These are phyloP conservation scores for Miichthys miiuy DNA, from an alignment of 2,797 vertebrate genomes.

Conservation along the genomic window DNA sequence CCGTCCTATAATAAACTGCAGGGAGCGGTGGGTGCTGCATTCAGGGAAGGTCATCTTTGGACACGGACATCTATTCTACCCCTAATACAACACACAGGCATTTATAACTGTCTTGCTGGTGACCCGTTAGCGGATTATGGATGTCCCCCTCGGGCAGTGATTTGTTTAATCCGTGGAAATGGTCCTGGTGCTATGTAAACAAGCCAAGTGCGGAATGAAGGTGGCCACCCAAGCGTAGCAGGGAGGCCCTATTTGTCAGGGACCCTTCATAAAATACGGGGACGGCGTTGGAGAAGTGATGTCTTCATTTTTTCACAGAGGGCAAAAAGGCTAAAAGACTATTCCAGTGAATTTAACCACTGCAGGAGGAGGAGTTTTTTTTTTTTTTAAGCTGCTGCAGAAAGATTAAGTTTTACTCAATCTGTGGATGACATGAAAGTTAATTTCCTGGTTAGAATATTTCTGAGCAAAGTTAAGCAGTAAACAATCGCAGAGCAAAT, in stretches of 20 bases:
- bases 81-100: slow-evolving; percentile 76
- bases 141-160: slow-evolving; percentile 94
- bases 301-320: slow-evolving; percentile 95
- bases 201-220: slow-evolving; percentile 97
- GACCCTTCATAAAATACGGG: slow-evolving; percentile 94
- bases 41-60: slow-evolving; percentile 90
- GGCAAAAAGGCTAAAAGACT: slow-evolving; percentile 88
- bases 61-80: slow-evolving; percentile 83
- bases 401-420: slow-evolving; percentile 4
- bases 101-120: slow-evolving; percentile 89
- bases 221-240: slow-evolving; percentile 91
- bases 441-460: slow-evolving; percentile 72
- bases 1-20: slow-evolving; percentile 47
- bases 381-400: slow-evolving; percentile 8
- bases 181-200: slow-evolving; percentile 97
- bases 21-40: slow-evolving; percentile 56
- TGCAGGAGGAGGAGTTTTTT: background rate
- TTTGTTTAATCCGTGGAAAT: slow-evolving; percentile 99
- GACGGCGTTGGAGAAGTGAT: slow-evolving; percentile 90
- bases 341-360: slow-evolving; percentile 49
- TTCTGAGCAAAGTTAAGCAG: slow-evolving; percentile 31
- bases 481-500: slow-evolving; percentile 27
- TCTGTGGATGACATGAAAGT: slow-evolving; percentile 81
- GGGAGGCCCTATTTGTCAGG: slow-evolving; percentile 95
- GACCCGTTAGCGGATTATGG: slow-evolving; percentile 95